Evolutionary conservation across 1,140 invertebrate species (phyloP), one percentile per base, ranked within the genome.

Genomic region (Pseudoatta argentina): DNA sequence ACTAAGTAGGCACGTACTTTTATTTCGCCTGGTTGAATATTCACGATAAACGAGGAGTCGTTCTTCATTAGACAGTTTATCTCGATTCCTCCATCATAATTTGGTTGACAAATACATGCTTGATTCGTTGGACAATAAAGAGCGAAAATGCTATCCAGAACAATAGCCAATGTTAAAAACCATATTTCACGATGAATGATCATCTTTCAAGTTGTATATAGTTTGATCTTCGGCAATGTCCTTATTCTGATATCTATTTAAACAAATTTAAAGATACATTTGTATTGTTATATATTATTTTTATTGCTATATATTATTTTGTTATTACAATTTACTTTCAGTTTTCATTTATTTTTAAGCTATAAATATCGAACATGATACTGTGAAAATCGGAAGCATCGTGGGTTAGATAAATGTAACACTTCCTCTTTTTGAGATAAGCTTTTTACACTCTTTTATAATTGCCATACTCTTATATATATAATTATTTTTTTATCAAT

Each of bases 41-140:
- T 72, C 5, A 93, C 57, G 14, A 69, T 39, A 30, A 92, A 88
- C 3, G 39, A 30, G 0, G 86, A 86, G 2, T 89, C 48, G 14
- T 75, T 82, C 0, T 14, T 27, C 6, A 61, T 83, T 1, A 18
- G 10, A 30, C 93, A 93, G 16, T 39, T 8, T 24, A 91, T 63
- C 63, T 91, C 83, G n/a, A 85, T 69, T 3, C 83, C 76, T 5
- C 24, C 55, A 0, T 48, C 14, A 0, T 12, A 6, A 21, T 18
- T 66, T 6, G 12, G 21, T 2, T 66, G 16, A 14, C 89, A 91
- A 0, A 0, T 72, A 30, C 90, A 91, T 6, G 12, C 10, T 0
- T 14, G 16, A 24, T 83, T 57, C 1, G 0, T 14, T n/a, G 88
- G 87, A 14, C 89, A 90, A 24, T 61, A 51, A 39, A 59, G n/a